These are phyloP conservation scores for Bimastos eiseni DNA, from an alignment of 2,888 invertebrate species.

Conservation along the genomic window DNA sequence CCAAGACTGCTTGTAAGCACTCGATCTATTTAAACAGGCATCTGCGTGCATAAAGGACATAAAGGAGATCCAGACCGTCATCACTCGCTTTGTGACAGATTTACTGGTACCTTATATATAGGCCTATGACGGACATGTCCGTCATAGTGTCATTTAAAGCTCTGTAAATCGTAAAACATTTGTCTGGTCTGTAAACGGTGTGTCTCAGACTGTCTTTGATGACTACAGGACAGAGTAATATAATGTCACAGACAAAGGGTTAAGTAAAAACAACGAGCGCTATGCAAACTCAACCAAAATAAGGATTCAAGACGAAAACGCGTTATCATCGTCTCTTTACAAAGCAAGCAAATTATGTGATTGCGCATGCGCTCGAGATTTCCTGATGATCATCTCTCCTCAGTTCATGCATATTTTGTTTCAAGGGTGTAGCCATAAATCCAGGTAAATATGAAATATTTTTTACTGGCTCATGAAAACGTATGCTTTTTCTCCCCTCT, in stretches of 20 bases:
- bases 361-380: too few species aligned
- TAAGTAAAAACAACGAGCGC: neutral
- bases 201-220: too few species aligned
- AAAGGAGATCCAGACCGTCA: neutral
- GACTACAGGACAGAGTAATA: neutral
- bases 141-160: neutral
- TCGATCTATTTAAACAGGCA: neutral
- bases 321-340: neutral
- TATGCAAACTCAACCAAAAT: neutral
- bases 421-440: too few species aligned
- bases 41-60: neutral
- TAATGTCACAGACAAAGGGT: neutral
- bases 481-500: too few species aligned
- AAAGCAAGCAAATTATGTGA: too few species aligned
- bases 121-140: neutral
- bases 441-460: too few species aligned
- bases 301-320: neutral
- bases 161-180: neutral
- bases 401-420: too few species aligned
- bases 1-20: neutral
- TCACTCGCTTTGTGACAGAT: neutral
- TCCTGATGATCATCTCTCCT: too few species aligned
- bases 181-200: neutral
- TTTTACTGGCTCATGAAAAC: too few species aligned
- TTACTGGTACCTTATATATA: neutral